Evolutionary conservation across 2,113 vertebrate species (phyloP), one percentile per base, ranked within the genome.

Genomic region (Phylloscopus trochilus): DNA sequence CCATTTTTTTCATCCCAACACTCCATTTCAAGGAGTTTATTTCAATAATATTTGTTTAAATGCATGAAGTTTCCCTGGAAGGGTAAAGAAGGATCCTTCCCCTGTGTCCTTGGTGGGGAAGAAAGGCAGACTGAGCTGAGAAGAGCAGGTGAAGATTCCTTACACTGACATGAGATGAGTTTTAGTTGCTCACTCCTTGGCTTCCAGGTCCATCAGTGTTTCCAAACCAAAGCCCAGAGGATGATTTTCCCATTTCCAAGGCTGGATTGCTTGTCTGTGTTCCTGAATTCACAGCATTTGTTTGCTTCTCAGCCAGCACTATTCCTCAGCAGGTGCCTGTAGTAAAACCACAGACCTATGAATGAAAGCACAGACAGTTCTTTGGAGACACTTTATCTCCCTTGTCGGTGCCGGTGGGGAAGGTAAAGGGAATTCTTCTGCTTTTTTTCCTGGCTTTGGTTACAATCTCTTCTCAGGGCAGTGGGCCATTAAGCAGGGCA

Each of bases 401-500:
- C 76, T 66, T 0, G 0, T 27, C 4, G 1, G 41, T 78, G 58
- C 76, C 0, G 0, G 33, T 75, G 85, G 80, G 81, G 76, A 91
- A 70, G 80, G 85, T 17, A 35, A 73, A 60, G 35, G 58, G 64
- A 94, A 20, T 46, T 92, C 60, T 80, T 17, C 59, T 60, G 68
- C 79, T 62, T 72, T 37, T 74, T 63, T 39, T 33, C 44, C 64
- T 83, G 60, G 60, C 58, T 41, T 86, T 46, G 49, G 53, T 90
- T 73, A 31, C 73, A 66, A 0, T 43, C 58, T 37, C 64, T 78
- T 93, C 93, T 93, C 94, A 73, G 24, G 66, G 76, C 93, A 84
- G 52, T 83, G 90, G 83, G 41, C 79, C 85, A 64, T 90, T 83
- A 64, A 82, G 79, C 68, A 92, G 76, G 85, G 49, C 72, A 78